Base-by-base conservation (phyloP, 1,140 invertebrate genomes). In the Drosophila ironensis region DNA sequence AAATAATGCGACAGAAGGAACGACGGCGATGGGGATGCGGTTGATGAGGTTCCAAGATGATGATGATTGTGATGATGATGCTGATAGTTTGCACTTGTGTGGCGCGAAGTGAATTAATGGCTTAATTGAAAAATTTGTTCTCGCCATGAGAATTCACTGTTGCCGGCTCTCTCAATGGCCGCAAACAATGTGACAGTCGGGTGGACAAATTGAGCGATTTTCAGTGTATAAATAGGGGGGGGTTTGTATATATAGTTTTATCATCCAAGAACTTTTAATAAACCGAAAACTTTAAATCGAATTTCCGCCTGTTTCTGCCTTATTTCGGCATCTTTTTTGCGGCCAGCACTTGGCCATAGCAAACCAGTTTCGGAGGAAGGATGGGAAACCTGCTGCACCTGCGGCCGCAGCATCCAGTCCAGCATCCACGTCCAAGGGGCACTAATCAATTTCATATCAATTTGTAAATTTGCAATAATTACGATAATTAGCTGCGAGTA, bases 401-500 rank as follows among this genome's bases (percentile, higher is more conserved):
- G 66, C 40, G 56, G 25, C 17, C 27, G 25, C 69, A 45, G 16
- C 56, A 51, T 38, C 56, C 41, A 42, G 56, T 38, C 28, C 33
- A 14, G 9, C 52, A 24, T 44, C 52, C 37, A 48, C 59, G 33
- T 53, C 40, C 68, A 44, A 50, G 66, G 74, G 66, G 74, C 81
- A 72, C 77, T 88, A 88, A 88, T 88, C 87, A 88, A 88, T 88
- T 88, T 88, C 77, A 88, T 88, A 88, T 88, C 87, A 88, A 88
- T 88, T 88, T 88, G 87, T 88, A 88, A 88, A 88, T 88, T 88
- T 84, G 87, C 87, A 82, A 88, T 88, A 88, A 88, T 88, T 88
- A 87, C 81, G 87, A 88, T 88, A 88, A 88, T 88, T 88, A 88
- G 86, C 72, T 77, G 78, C 76, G 76, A 81, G 66, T 81, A 81